Percentiles rank a stretch among this genome's conserved stretches.
These are phyloP conservation scores for Phallusia fumigata DNA, from an alignment of 23 tunicate genomes.

Conservation along the genomic window DNA sequence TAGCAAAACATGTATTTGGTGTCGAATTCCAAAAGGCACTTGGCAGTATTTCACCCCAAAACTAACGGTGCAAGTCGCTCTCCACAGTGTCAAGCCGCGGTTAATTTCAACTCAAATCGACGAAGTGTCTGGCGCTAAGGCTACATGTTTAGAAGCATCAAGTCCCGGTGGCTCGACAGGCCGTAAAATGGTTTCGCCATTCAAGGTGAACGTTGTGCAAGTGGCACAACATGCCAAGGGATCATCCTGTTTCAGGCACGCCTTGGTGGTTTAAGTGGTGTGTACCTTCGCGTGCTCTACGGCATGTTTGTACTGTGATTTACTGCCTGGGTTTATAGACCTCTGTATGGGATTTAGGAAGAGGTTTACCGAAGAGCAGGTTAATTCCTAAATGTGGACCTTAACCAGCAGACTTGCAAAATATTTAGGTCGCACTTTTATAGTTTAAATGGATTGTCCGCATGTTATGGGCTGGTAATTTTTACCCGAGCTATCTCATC, in stretches of 20 bases:
- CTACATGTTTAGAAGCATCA: not conserved
- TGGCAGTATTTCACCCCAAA: not conserved
- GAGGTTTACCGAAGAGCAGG: too few relatives aligned
- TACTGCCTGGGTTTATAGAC: too few relatives aligned
- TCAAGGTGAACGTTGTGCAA: not conserved
- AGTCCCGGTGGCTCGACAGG: not conserved
- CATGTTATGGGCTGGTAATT: too few relatives aligned
- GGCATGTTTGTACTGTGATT: too few relatives aligned
- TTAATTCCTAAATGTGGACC: too few relatives aligned
- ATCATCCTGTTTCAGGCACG: not conserved
- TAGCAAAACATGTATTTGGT: not conserved
- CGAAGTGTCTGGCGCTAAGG: not conserved
- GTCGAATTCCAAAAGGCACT: not conserved
- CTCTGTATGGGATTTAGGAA: too few relatives aligned
- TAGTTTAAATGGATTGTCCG: too few relatives aligned
- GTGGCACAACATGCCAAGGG: not conserved
- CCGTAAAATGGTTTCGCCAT: not conserved
- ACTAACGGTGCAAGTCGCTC: not conserved
- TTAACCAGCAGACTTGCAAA: too few relatives aligned
- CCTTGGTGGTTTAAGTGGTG: not conserved
- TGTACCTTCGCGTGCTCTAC: not conserved
- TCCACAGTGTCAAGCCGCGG: not conserved
- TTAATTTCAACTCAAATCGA: not conserved
- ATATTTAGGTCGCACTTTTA: too few relatives aligned
- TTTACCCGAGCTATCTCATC: too few relatives aligned